Conservation (phyloP, 2,888 invertebrate genomes). For the Agrochola lota region DNA sequence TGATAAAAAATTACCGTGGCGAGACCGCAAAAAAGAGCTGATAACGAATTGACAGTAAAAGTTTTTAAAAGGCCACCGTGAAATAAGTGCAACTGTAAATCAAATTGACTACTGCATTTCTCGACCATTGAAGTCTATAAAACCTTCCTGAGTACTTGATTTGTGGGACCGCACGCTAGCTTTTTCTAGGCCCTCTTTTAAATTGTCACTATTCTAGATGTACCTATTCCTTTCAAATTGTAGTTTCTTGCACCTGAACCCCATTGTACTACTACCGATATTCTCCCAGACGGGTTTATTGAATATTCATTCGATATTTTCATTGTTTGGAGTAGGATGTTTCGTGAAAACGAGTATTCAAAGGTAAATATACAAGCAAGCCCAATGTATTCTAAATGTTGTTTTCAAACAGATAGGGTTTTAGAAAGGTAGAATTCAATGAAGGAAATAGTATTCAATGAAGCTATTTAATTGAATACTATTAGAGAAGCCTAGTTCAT, state of each 20-base stretch:
- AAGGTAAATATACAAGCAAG: neutral
- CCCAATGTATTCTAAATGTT: neutral
- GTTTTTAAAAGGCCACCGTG: neutral
- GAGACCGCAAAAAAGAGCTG: neutral
- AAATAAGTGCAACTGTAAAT: neutral
- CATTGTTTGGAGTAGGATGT: neutral
- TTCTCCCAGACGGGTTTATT: neutral
- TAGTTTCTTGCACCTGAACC: neutral
- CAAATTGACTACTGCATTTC: neutral
- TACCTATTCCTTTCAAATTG: neutral
- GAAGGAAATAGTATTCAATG: neutral
- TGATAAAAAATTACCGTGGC: neutral
- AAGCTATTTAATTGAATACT: neutral
- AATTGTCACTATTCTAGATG: neutral
- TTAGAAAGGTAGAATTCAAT: neutral
- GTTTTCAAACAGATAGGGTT: neutral
- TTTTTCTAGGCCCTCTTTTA: neutral
- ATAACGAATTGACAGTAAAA: neutral
- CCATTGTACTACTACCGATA: no score
- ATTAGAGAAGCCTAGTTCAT: neutral
- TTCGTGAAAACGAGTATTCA: neutral
- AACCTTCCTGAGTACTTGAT: neutral
- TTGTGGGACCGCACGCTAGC: neutral
- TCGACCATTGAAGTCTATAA: neutral
- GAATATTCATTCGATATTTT: neutral